These are phyloP conservation scores for Sphenopsis melanotis DNA, from an alignment of 2,797 vertebrate species.

Conservation along the genomic window DNA sequence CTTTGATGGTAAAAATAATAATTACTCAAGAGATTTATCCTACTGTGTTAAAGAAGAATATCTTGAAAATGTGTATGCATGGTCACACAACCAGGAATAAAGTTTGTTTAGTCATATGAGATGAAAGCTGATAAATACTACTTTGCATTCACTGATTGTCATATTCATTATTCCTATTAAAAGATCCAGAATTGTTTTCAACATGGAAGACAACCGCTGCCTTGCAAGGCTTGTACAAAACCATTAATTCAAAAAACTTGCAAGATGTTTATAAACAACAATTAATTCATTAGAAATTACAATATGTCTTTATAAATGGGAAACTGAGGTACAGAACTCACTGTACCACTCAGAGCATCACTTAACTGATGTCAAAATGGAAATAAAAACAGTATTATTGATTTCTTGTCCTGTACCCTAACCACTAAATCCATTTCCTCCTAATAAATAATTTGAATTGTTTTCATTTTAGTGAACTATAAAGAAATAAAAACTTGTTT, in stretches of 20 bases:
- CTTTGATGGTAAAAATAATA: background rate
- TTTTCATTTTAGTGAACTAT: slow-evolving; percentile 15
- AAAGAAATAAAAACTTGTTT: background rate
- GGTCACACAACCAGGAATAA: background rate
- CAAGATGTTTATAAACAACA: background rate
- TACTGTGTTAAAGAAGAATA: background rate
- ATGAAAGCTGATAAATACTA: slow-evolving; percentile 19
- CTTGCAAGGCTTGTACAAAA: background rate
- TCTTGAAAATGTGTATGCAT: background rate
- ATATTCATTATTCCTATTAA: background rate
- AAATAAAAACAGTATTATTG: background rate
- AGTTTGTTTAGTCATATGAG: slow-evolving; percentile 14
- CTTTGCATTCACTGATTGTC: background rate
- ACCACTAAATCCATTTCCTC: background rate
- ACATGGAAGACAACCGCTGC: background rate
- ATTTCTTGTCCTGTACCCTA: background rate
- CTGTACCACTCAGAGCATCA: background rate
- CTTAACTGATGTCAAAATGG: background rate
- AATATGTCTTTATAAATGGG: background rate
- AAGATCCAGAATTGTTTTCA: background rate
- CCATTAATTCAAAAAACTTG: background rate
- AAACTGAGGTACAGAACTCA: background rate
- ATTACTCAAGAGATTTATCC: background rate
- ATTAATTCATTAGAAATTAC: background rate
- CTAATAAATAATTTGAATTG: slow-evolving; percentile 16